Evolutionary conservation across 2,113 vertebrate species (phyloP).

Genomic region (Columbina picui): DNA sequence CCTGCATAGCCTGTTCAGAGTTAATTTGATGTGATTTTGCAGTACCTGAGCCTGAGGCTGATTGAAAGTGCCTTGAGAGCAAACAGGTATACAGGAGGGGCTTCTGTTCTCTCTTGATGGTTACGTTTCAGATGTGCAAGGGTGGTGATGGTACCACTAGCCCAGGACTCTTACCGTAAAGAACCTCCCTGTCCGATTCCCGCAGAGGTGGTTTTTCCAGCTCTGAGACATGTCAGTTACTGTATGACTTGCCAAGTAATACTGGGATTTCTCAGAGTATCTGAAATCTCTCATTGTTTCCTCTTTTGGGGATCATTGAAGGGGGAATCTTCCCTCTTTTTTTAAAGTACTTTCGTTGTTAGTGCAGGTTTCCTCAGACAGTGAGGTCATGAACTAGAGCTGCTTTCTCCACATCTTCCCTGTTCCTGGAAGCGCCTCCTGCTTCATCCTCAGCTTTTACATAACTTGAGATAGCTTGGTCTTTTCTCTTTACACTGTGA

Average conservation of each 20-base stretch:
- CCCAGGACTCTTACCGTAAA: not conserved
- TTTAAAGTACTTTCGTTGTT: not conserved
- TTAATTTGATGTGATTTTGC: not conserved
- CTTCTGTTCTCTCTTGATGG: not conserved
- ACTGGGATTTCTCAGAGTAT: not conserved
- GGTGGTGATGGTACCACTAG: not conserved
- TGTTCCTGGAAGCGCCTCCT: not conserved
- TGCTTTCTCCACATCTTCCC: not conserved
- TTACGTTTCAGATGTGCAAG: not conserved
- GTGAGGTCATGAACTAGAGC: not conserved
- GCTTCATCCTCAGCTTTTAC: not conserved
- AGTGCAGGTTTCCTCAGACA: not conserved
- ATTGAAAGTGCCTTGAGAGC: not conserved
- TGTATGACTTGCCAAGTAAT: conserved; percentile 13
- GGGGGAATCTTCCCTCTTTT: not conserved
- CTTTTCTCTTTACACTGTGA: not conserved
- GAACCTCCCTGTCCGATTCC: not conserved
- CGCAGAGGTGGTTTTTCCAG: not conserved
- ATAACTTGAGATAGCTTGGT: not conserved
- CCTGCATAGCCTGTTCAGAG: not conserved
- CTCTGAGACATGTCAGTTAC: not conserved
- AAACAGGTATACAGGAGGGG: not conserved
- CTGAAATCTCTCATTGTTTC: conserved; percentile 33
- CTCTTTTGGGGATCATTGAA: conserved; percentile 1
- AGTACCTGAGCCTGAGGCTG: not conserved